A percentile compares a stretch with the other conserved stretches of the same genome.
phyloP scores from a whole-genome alignment of 1,140 invertebrate genomes.

The Spodoptera litura region DNA sequence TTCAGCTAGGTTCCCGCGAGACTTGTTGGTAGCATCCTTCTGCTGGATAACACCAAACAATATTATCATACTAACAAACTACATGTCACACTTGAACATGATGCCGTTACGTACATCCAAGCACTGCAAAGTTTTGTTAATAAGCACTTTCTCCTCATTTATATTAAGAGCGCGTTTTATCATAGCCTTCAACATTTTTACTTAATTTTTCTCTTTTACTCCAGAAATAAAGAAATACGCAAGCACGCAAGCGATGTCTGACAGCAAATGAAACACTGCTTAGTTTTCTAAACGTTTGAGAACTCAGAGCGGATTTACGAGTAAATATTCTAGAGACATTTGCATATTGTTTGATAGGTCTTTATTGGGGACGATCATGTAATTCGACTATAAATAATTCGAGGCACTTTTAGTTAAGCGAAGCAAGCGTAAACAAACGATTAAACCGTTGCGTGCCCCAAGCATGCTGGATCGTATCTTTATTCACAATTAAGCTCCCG shows the following conservation, averaged over 20 bases:
- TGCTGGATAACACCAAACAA: constrained; percentile 61
- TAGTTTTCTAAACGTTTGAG: constrained; percentile 64
- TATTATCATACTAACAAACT: constrained; percentile 21
- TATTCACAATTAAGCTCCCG: constrained; percentile 53
- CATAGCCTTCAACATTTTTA: constrained; percentile 79
- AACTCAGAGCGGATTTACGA: constrained; percentile 67
- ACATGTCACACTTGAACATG: not conserved
- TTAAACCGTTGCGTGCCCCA: constrained; percentile 74
- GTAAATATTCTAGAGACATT: constrained; percentile 72
- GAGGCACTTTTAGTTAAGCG: constrained; percentile 67
- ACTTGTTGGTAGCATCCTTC: constrained; percentile 71
- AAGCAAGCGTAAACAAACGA: constrained; percentile 81
- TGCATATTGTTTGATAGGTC: constrained; percentile 76
- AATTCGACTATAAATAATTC: constrained; percentile 76
- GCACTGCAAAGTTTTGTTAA: constrained; percentile 68
- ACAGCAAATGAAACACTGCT: constrained; percentile 70
- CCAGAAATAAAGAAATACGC: constrained; percentile 49
- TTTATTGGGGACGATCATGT: constrained; percentile 80
- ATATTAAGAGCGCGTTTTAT: constrained; percentile 74
- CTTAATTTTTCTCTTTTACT: constrained; percentile 42
- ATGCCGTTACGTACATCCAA: constrained; percentile 67
- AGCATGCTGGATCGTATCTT: constrained; percentile 59
- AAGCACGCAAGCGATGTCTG: constrained; percentile 64
- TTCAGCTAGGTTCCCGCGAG: constrained; percentile 69
- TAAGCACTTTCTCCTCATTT: constrained; percentile 69